A percentile compares a stretch with the other conserved stretches of the same genome.
phyloP scores from a whole-genome alignment of 2,113 vertebrate species.

The Psittacula cyanocephala region DNA sequence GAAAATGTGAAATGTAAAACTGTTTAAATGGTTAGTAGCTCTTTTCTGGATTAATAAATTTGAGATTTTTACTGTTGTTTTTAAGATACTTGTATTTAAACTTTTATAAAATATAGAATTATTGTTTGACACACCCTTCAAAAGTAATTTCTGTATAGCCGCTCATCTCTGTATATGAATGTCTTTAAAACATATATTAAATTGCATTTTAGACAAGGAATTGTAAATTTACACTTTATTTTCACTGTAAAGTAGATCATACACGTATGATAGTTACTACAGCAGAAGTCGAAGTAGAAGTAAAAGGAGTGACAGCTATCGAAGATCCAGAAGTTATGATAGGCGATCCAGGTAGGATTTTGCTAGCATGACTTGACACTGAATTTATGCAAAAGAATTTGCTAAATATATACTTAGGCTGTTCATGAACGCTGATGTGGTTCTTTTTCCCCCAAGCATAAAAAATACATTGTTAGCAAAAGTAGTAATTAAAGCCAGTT shows the following conservation, averaged over 20 bases:
- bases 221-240: not conserved
- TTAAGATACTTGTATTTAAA: not conserved
- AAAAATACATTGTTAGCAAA: not conserved
- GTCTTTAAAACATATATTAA: not conserved
- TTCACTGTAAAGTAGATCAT: conserved; percentile 79
- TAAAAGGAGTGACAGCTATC: conserved; percentile 84
- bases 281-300: conserved; percentile 86
- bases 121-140: not conserved
- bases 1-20: not conserved
- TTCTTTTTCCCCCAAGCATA: too few relatives aligned
- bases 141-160: not conserved
- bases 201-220: not conserved
- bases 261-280: conserved; percentile 89
- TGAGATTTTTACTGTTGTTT: not conserved
- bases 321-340: conserved; percentile 80
- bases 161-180: not conserved
- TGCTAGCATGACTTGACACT: not conserved
- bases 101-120: not conserved
- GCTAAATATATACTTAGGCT: not conserved
- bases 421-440: not conserved
- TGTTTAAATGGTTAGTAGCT: not conserved
- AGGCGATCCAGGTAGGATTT: conserved; percentile 81
- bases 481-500: not conserved
- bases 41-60: not conserved
- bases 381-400: not conserved